Evolutionary conservation across 1,140 invertebrate genomes (phyloP), one percentile per base, ranked within the genome.

Genomic region (Apis dorsata): DNA sequence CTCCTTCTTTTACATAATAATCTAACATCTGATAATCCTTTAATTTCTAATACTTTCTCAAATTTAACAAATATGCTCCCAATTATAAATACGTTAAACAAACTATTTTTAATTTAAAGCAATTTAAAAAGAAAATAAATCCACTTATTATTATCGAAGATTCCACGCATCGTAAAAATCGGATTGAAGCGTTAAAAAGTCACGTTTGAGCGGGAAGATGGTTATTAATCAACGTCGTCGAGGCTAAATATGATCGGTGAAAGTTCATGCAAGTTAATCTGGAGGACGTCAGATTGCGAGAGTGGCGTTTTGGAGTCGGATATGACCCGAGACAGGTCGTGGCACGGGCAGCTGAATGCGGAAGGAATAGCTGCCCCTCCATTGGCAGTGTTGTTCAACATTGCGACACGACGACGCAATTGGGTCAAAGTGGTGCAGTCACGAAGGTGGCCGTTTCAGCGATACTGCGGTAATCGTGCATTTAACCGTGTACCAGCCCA

Each of bases 341-440:
- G 13, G 17, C 69, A 34, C 9, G 76, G 17, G 5, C 24, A n/a
- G n/a, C 34, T 53, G 66, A 86, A 86, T n/a, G 73, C 81, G 81
- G 77, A 87, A 86, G 85, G 77, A 84, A 83, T 71, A 79, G 44
- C 59, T 44, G 34, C 49, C 24, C 19, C 59, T 44, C 57, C 44
- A 68, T 62, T 51, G 75, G 28, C 66, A 17, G 72, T 53, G 77
- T 51, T 72, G 78, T 51, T 65, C 51, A 49, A 66, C 79, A 34
- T 76, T 88, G 76, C 71, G 83, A 85, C 83, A 88, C 28, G 70
- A 24, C 63, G 81, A 57, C 65, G 73, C 79, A 88, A 87, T 88
- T 88, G 71, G 86, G 76, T 88, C 86, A 87, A 84, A 88, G 71
- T 85, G 79, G 79, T 87, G 82, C 75, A 88, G 83, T 87, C 82